Evolutionary conservation across 37 sponge, comb jelly and placozoan species (phyloP), one percentile per base, ranked within the genome.

Genomic region (Oopsacas minuta): DNA sequence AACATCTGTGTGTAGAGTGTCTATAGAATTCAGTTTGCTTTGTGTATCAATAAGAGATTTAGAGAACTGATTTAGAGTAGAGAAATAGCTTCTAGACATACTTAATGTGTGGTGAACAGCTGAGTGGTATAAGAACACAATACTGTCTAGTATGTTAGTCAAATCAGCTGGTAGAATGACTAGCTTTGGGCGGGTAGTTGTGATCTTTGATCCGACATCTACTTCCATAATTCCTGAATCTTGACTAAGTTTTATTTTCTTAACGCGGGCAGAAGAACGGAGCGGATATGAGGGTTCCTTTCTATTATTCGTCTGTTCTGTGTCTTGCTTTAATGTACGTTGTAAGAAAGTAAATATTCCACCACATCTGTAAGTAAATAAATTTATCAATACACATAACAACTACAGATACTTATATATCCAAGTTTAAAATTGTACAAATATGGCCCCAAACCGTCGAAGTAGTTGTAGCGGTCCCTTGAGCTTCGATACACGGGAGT

Each of bases 51-150:
- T 1, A 22, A 83, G 84, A 38, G 84, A 35, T 1, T 30, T 83
- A 35, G 84, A 83, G 84, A 83, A 83, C 39, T 83, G 84, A 37
- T 83, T 83, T n/a, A 83, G 84, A 38, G 49, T 83, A 37, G 84
- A 61, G 75, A 61, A 61, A 34, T 61, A 61, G 32, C 75, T 34
- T 61, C 75, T 61, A 34, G 75, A 61, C 75, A 61, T 61, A 34
- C 28, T 25, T 5, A 61, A 34, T 61, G 75, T 61, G 75, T 61
- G 75, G 28, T 61, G 75, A 25, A 61, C 75, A 10, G 75, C 75
- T 61, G 75, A 32, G 22, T 61, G 75, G 28, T 61, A 61, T 5
- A 61, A 34, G 75, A 61, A 61, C 75, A 61, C 75, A 10, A 61
- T 3, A 61, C 75, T 61, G 75, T 61, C 75, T n/a, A 61, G 7